Percentiles rank a stretch among this genome's conserved stretches.
phyloP scores from a whole-genome alignment of 2,797 vertebrate genomes.

The Gymnopithys bicolor region DNA sequence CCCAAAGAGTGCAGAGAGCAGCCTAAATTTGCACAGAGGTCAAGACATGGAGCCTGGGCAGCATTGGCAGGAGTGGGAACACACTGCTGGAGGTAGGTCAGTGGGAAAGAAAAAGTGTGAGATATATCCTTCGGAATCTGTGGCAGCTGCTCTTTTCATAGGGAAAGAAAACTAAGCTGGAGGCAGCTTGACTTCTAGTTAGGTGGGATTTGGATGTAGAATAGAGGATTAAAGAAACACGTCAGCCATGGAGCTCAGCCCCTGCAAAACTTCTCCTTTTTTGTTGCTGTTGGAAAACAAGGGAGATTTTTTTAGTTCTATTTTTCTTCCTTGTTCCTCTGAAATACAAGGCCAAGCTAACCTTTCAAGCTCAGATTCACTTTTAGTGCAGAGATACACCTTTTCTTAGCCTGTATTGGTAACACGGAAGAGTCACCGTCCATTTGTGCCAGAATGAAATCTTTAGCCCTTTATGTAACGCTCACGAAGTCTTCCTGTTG shows the following conservation, averaged over 20 bases:
- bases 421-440: neutral
- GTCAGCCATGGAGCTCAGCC: neutral
- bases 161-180: neutral
- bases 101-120: neutral
- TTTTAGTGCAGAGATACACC: neutral
- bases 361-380: neutral
- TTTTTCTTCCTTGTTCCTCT: neutral
- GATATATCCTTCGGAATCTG: neutral
- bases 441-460: neutral
- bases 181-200: neutral
- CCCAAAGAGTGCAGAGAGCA: neutral
- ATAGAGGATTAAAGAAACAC: neutral
- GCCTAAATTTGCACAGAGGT: neutral
- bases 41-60: neutral
- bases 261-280: neutral
- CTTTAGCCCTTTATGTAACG: neutral
- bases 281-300: neutral
- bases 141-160: neutral
- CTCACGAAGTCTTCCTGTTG: neutral
- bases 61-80: neutral
- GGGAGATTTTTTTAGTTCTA: neutral
- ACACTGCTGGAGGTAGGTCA: neutral
- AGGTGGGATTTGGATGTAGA: neutral
- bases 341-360: neutral
- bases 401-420: neutral